Evolutionary conservation across 1,140 invertebrate genomes (phyloP), one percentile per base, ranked within the genome.

Genomic region (Coenobita brevimanus): DNA sequence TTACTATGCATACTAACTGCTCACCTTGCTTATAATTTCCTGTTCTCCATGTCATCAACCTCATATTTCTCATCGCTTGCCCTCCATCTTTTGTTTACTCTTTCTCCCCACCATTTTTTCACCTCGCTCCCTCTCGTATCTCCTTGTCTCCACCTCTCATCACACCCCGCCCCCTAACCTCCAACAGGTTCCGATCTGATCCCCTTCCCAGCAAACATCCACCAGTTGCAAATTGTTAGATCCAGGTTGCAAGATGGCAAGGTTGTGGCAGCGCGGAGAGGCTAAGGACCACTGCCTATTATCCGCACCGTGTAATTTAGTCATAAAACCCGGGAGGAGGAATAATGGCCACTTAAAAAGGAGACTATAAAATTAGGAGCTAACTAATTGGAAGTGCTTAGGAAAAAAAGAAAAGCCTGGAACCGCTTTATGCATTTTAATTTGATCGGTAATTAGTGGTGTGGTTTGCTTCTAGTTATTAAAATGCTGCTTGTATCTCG

Each of bases 371-470:
- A 82, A 82, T 82, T 82, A 82, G 67, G 57, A 82, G 80, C 62
- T 82, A 41, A 41, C 80, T 82, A 82, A 82, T 82, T 82, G 80
- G 80, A 82, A 82, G 80, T 82, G 62, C 62, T 82, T 82, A 64
- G 62, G 46, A 38, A 41, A 82, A 69, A 62, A 46, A 57, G 33
- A 33, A 36, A 27, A 2, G 50, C 10, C 15, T 6, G 15, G 76
- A 27, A 21, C 8, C 6, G 50, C 6, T 67, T 67, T 69, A 62
- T 75, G 73, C 24, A 41, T 76, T 76, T 76, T 46, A 76, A 64
- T 64, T 60, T 33, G 36, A 60, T 24, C 27, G 73, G 33, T 43
- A 33, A 82, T 67, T 67, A 43, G 24, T n/a, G 41, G 41, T 21
- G 64, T 69, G 80, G 80, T 82, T 64, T 24, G 43, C 17, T n/a